Percentiles rank a stretch among this genome's conserved stretches.
These are phyloP conservation scores for Oryzias curvinotus DNA, from an alignment of 2,113 vertebrate genomes.

Conservation along the genomic window DNA sequence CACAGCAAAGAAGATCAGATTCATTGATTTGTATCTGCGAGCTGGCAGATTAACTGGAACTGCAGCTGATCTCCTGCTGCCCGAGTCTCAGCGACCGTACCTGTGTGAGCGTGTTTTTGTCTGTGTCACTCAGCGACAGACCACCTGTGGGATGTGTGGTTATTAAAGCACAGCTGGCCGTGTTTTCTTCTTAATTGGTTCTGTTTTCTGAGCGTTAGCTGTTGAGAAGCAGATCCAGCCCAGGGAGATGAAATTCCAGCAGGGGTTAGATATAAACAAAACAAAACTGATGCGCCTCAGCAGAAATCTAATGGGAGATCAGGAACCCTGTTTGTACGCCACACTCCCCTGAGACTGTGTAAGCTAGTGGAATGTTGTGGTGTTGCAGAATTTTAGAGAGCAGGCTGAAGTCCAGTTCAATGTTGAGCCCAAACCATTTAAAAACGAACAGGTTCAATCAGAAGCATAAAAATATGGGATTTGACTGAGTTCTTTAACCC, in stretches of 20 bases:
- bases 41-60: conserved; percentile 28
- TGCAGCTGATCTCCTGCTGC: neutral
- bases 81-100: neutral
- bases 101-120: conserved; percentile 3
- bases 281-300: conserved; percentile 3
- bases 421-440: no score
- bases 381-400: no score
- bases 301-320: neutral
- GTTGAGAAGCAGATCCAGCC: conserved; percentile 22
- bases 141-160: conserved; percentile 38
- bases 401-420: no score
- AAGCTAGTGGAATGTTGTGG: neutral
- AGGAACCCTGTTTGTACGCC: neutral
- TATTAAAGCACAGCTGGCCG: conserved; percentile 43
- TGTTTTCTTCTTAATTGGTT: conserved; percentile 43
- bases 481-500: no score
- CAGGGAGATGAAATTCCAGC: conserved; percentile 5
- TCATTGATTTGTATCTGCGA: conserved; percentile 46
- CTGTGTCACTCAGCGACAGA: conserved; percentile 14
- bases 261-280: conserved; percentile 9
- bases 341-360: conserved; percentile 3
- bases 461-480: no score
- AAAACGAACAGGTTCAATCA: no score
- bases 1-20: conserved; percentile 35
- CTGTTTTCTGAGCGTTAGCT: conserved; percentile 22